Percentiles rank a stretch among this genome's conserved stretches.
These are phyloP conservation scores for Pentalonia nigronervosa DNA, from an alignment of 1,140 invertebrate genomes.

Conservation along the genomic window DNA sequence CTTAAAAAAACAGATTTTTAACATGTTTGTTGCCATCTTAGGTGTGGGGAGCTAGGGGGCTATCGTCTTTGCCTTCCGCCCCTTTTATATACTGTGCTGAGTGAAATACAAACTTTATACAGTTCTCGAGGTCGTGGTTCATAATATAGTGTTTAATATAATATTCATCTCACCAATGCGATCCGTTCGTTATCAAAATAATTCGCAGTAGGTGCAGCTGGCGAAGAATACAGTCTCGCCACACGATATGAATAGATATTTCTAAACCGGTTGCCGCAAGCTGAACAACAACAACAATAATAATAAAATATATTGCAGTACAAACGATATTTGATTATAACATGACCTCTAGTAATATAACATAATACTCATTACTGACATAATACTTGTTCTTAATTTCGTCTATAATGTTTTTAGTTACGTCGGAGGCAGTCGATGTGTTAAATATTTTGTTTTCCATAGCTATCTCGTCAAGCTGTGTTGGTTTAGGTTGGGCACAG, in stretches of 20 bases:
- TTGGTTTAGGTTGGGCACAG: neutral
- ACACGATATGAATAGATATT: conserved; percentile 3
- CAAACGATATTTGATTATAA: neutral
- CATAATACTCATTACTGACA: neutral
- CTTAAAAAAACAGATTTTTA: neutral
- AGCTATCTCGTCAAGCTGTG: neutral
- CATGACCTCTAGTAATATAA: neutral
- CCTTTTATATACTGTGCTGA: neutral
- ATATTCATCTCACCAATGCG: neutral
- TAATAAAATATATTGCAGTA: neutral
- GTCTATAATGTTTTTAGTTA: neutral
- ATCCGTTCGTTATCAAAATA: neutral
- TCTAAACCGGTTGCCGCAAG: conserved; percentile 4
- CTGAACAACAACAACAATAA: neutral
- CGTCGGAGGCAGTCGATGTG: neutral
- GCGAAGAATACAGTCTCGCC: neutral
- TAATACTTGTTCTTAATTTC: conserved; percentile 1
- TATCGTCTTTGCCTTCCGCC: neutral
- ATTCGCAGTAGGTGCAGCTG: neutral
- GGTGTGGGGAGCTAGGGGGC: too few species aligned
- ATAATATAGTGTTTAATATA: neutral
- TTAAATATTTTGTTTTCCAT: neutral
- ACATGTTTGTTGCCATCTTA: neutral
- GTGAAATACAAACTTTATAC: neutral
- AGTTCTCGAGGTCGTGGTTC: neutral